Evolutionary conservation across 1,140 invertebrate species (phyloP).

Genomic region (Steinernema khuongi): DNA sequence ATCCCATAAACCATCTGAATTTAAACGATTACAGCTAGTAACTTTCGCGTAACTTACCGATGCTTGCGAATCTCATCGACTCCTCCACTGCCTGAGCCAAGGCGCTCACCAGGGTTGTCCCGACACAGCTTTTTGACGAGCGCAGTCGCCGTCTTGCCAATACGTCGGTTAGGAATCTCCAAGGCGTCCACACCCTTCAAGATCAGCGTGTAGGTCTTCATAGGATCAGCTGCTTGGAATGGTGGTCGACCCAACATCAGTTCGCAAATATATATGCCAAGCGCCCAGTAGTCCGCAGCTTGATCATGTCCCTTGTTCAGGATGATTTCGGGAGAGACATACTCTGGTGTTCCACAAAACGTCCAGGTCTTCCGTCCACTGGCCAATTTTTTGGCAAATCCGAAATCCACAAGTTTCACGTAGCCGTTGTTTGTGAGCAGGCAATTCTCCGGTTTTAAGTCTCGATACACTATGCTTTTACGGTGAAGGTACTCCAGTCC

Average conservation of each 20-base stretch:
- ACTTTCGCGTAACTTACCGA: too few relatives aligned
- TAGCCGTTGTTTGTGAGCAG: constrained; percentile 51
- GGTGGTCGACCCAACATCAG: constrained; percentile 69
- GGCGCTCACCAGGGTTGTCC: constrained; percentile 90
- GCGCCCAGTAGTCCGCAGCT: constrained; percentile 94
- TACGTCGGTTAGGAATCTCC: constrained; percentile 58
- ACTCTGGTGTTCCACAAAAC: constrained; percentile 79
- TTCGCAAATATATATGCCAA: constrained; percentile 90
- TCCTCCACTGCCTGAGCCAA: constrained; percentile 91
- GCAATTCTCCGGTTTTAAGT: constrained; percentile 75
- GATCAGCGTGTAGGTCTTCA: constrained; percentile 99
- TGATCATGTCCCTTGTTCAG: constrained; percentile 93
- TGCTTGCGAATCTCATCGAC: constrained; percentile 98
- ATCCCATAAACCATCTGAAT: constrained; percentile 90
- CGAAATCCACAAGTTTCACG: constrained; percentile 73
- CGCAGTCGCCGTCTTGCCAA: constrained; percentile 60
- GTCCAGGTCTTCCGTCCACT: constrained; percentile 92
- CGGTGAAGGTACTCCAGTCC: constrained; percentile 92
- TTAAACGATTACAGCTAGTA: background rate
- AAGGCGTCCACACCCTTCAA: constrained; percentile 93
- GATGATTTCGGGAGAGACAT: constrained; percentile 94
- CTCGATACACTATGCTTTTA: constrained; percentile 91
- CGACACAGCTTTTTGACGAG: constrained; percentile 59
- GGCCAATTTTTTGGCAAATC: constrained; percentile 86
- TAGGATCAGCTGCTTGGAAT: constrained; percentile 82